Base-by-base conservation (phyloP, 2,113 vertebrate genomes). In the Polypterus senegalus region DNA sequence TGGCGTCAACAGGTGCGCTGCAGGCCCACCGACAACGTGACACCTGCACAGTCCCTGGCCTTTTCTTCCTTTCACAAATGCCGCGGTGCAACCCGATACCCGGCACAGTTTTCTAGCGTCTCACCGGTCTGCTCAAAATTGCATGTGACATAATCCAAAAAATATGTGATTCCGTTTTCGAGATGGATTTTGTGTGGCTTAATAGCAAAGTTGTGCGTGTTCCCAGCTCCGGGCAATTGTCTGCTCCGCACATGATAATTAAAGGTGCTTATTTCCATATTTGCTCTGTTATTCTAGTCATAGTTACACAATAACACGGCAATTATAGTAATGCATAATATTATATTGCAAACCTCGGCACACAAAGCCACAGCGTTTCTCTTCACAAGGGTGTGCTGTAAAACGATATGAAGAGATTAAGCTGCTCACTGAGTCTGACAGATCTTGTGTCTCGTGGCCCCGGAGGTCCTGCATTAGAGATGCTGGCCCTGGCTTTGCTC, bases 141-240 rank as follows among this genome's bases (percentile, higher is more conserved):
- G 74, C 65, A 64, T 70, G 63, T 78, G 81, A 81, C 79, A 66
- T 59, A 59, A 70, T 60, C 62, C 73, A 75, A 75, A 73, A 76
- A 76, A 74, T 66, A 75, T 72, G 68, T 63, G 55, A 43, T 73
- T 80, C 78, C 81, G 81, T 73, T 67, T 68, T 57, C 70, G 79
- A 83, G 79, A 71, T 82, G 81, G 62, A 71, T 60, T 59, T 47
- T 59, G 43, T 8, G 10, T 52, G 53, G 49, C 3, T 54, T 58
- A 56, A 57, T 47, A 48, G 67, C 49, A 11, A 27, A 27, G 27
- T 27, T 27, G 27, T 27, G 27, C 27, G 27, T 27, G 27, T 27
- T 27, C 57, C 65, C 64, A 64, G 66, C 49, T 58, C 49, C 65
- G 62, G 70, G 57, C 61, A 65, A 65, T 46, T 47, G 60, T 48